Conservation (phyloP, 1,140 invertebrate genomes). For the Phymorhynchus buccinoides region DNA sequence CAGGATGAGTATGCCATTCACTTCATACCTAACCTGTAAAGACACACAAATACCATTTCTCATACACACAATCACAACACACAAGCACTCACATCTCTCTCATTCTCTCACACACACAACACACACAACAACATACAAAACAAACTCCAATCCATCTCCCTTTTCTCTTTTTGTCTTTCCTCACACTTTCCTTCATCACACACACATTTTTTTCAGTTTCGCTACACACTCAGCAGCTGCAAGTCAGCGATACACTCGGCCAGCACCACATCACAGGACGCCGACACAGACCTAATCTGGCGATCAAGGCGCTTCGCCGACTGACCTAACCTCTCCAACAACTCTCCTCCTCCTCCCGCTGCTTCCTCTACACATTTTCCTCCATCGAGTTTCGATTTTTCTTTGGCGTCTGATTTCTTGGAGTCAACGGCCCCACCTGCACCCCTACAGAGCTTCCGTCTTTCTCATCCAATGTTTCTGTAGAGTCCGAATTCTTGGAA, state of each 20-base stretch:
- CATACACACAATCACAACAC: too few species aligned
- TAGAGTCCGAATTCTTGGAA: background rate
- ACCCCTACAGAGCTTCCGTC: too few species aligned
- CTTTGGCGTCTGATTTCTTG: background rate
- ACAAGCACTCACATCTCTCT: background rate
- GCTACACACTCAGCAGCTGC: background rate
- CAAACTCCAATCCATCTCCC: too few species aligned
- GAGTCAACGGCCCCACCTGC: too few species aligned
- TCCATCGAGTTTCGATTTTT: too few species aligned
- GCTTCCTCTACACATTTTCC: too few species aligned
- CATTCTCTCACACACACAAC: background rate
- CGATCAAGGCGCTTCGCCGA: background rate
- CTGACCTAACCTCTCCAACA: background rate
- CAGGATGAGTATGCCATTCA: too few species aligned
- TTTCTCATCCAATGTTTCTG: background rate
- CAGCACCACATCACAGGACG: conserved; percentile 14
- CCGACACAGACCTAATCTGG: background rate
- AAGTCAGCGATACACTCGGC: conserved; percentile 27
- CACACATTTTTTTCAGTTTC: background rate
- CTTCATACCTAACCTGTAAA: too few species aligned
- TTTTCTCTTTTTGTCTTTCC: too few species aligned
- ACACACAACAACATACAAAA: background rate
- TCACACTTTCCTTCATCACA: background rate
- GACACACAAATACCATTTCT: background rate
- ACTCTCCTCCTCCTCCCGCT: background rate